Conservation (phyloP, 2,888 invertebrate genomes). For the Volucella inanis region DNA sequence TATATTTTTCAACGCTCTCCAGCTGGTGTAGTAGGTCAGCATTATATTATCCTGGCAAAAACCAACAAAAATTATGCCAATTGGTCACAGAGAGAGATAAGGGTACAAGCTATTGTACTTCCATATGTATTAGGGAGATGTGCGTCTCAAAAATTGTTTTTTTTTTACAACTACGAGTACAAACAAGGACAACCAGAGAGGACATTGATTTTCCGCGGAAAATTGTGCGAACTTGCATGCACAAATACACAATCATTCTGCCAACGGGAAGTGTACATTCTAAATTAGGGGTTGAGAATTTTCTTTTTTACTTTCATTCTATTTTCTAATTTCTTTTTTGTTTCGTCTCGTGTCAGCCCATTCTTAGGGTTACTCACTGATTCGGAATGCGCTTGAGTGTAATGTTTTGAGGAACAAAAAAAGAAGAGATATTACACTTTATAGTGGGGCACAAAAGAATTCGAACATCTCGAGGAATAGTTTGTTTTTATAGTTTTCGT, state of each 20-base stretch:
- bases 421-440: conserved; percentile 5
- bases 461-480: background rate
- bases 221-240: conserved; percentile 1
- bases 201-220: conserved; percentile 31
- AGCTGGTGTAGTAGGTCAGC: conserved; percentile 55
- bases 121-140: background rate
- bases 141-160: conserved; percentile 31
- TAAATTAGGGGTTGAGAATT: conserved; percentile 44
- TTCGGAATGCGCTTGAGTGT: conserved; percentile 70
- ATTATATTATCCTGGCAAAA: background rate
- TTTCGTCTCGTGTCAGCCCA: conserved; percentile 14
- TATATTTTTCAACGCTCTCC: conserved; percentile 22
- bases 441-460: conserved; percentile 38
- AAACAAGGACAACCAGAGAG: background rate
- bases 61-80: background rate
- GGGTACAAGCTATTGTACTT: too few species aligned
- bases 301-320: conserved; percentile 18
- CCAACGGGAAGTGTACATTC: conserved; percentile 4
- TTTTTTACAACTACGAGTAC: background rate
- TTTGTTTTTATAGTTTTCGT: background rate
- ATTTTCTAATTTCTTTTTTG: conserved; percentile 11
- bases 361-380: conserved; percentile 61
- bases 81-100: background rate
- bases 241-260: background rate
- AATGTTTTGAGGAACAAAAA: background rate